Evolutionary conservation across 2,888 invertebrate genomes (phyloP).

Genomic region (Melinaea marsaeus): DNA sequence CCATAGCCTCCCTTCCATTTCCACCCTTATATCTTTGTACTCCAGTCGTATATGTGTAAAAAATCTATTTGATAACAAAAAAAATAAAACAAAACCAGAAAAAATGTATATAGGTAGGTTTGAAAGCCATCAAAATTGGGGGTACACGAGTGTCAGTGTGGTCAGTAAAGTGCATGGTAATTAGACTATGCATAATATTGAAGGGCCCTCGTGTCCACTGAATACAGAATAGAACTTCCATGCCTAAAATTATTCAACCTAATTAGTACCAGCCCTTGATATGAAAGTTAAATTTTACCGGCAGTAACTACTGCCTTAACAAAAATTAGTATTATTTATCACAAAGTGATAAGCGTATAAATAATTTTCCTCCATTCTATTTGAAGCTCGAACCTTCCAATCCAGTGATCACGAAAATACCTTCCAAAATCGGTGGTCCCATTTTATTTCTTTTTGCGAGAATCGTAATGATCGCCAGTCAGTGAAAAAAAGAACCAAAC

Average conservation of each 20-base stretch:
- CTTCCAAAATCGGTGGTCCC: constrained; percentile 3
- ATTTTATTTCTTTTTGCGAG: background rate
- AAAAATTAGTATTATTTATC: too few species aligned
- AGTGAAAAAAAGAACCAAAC: background rate
- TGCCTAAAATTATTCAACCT: constrained; percentile 31
- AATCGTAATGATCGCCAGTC: constrained; percentile 2
- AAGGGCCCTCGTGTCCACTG: constrained; percentile 24
- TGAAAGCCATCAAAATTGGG: constrained; percentile 24
- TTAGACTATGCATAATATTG: constrained; percentile 27
- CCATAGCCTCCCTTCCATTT: too few species aligned
- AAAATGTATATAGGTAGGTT: constrained; percentile 2
- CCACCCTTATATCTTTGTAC: too few species aligned
- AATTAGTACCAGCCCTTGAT: constrained; percentile 19
- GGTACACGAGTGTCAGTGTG: constrained; percentile 17
- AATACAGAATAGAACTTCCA: constrained; percentile 26
- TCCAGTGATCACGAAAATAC: background rate
- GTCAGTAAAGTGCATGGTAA: constrained; percentile 23
- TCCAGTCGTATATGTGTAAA: background rate
- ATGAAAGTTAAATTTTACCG: background rate
- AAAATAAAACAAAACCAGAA: background rate
- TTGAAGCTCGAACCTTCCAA: background rate
- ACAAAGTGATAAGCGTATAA: too few species aligned
- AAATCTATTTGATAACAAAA: background rate
- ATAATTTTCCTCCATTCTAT: background rate
- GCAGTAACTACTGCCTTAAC: too few species aligned